Percentiles rank a stretch among this genome's conserved stretches.
phyloP scores from a whole-genome alignment of 2,113 vertebrate genomes.

The Sceloporus tristichus region DNA sequence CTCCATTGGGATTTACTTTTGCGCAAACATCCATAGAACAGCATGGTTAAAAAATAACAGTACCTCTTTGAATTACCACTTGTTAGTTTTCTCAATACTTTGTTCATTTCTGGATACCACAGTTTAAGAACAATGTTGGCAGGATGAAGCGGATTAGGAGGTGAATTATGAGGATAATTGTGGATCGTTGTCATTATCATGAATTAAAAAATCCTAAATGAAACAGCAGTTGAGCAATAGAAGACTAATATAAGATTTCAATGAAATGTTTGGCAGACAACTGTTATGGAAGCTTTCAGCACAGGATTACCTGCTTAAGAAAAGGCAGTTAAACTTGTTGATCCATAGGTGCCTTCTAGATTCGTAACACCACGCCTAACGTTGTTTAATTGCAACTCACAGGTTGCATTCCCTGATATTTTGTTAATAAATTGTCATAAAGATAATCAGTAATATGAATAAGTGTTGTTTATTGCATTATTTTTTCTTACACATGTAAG shows the following conservation, averaged over 20 bases:
- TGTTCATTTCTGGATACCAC: not conserved
- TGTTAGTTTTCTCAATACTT: not conserved
- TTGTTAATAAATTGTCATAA: not conserved
- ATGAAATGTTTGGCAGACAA: not conserved
- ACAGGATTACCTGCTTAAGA: not conserved
- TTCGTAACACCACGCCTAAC: not conserved
- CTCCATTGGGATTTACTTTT: not conserved
- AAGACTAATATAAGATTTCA: not conserved
- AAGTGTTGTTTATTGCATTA: no score
- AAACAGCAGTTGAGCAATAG: not conserved
- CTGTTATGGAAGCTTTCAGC: not conserved
- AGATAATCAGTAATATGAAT: conserved; percentile 14
- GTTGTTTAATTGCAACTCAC: not conserved
- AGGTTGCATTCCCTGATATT: not conserved
- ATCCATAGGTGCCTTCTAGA: not conserved
- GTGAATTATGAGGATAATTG: not conserved
- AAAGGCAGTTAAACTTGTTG: not conserved
- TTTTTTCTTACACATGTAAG: not conserved
- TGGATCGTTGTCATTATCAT: not conserved
- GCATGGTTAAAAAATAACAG: not conserved
- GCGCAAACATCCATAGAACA: not conserved
- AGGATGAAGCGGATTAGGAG: not conserved
- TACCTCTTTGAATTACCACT: not conserved
- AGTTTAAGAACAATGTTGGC: not conserved
- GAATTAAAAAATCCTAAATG: not conserved